Base-by-base conservation (phyloP, 1,140 invertebrate genomes). In the Ceratoteleas bidentatus region DNA sequence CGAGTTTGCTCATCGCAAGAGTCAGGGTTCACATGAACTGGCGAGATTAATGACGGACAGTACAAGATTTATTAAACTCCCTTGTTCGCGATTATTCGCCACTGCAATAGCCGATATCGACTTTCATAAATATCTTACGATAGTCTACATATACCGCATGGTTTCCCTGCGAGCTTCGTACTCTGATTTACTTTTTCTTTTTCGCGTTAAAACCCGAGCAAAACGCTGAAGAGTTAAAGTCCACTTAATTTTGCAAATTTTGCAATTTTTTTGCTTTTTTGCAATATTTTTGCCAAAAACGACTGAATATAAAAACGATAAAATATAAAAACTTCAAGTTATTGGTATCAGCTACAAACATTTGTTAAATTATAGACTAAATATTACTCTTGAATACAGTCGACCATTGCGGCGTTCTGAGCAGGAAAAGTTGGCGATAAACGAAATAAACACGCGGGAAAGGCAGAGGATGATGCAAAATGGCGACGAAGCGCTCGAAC, bases 1-100 rank as follows among this genome's bases (percentile, higher is more conserved):
- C 73, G 75, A 64, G 77, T 78, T 83, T 82, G 76, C 24, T 77
- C 65, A 81, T 75, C 74, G 81, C 69, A 86, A 79, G 81, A 87
- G 87, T 88, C 87, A 86, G 83, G 82, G 85, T 86, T 88, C 85
- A 85, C 57, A 82, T 84, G 81, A 87, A 87, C 74, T 69, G 43
- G 66, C 62, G 80, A 79, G 81, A 84, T 86, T 85, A 86, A 85
- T 85, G 76, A 86, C 80, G 33, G 69, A 74, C 56, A 64, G 65
- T 43, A 13, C 14, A 43, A 64, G 62, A 72, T 66, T 72, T 83
- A 78, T 78, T 65, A 11, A 34, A 53, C 45, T 78, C 73, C 70
- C 69, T 66, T 70, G 62, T 72, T 78, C 65, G 58, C 24, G 40
- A 68, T 68, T 68, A 50, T 75, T 75, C 13, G 62, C 54, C 13